Percentiles rank a stretch among this genome's conserved stretches.
phyloP scores from a whole-genome alignment of 2,888 invertebrate genomes.

The Zele albiditarsus region DNA sequence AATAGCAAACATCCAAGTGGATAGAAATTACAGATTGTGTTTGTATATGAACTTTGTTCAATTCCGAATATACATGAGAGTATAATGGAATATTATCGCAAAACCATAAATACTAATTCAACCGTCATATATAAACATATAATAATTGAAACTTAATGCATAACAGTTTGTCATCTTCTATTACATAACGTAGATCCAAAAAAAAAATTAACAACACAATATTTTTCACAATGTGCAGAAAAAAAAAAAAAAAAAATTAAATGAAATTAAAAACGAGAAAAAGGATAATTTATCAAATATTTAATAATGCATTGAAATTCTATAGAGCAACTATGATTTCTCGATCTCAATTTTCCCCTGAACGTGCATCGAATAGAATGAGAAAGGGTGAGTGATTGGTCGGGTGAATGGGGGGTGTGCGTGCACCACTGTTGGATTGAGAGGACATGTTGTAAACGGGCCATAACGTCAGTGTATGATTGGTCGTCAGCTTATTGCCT shows the following conservation, averaged over 20 bases:
- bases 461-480: constrained; percentile 8
- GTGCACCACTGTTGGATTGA: not conserved
- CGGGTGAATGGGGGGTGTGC: not conserved
- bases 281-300: too few species aligned
- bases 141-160: too few species aligned
- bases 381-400: not conserved
- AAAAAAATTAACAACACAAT: too few species aligned
- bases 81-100: too few species aligned
- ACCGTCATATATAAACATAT: too few species aligned
- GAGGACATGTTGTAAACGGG: not conserved
- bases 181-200: too few species aligned
- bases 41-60: not conserved
- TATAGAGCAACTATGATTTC: constrained; percentile 32
- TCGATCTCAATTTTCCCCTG: constrained; percentile 34
- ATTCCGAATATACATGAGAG: too few species aligned
- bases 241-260: too few species aligned
- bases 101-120: too few species aligned
- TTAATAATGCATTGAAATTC: constrained; percentile 26
- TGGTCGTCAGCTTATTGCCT: constrained; percentile 50
- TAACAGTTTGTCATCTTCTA: too few species aligned
- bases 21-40: not conserved
- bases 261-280: too few species aligned
- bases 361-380: constrained; percentile 29
- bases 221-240: too few species aligned
- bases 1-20: not conserved